phyloP scores from a whole-genome alignment of 2,797 vertebrate species.

The Chelidonichthys spinosus region DNA sequence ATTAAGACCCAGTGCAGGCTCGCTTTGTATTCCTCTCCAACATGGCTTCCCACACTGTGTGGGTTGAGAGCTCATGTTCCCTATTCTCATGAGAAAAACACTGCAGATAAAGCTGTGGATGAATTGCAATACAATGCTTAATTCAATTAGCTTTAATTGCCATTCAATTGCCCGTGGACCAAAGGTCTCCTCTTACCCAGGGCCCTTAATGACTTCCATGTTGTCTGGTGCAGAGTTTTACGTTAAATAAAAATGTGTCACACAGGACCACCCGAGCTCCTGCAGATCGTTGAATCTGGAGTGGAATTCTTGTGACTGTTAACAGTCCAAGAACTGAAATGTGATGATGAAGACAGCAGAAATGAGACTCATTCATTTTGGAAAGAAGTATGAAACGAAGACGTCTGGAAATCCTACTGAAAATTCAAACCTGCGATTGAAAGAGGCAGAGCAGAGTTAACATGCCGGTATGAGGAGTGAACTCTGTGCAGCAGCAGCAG shows the following conservation, averaged over 20 bases:
- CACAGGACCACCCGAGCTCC: slow-evolving; percentile 11
- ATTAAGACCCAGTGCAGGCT: slow-evolving; percentile 25
- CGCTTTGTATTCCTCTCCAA: slow-evolving; percentile 49
- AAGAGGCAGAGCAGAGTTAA: too few species aligned
- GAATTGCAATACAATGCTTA: slow-evolving; percentile 62
- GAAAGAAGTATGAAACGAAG: too few species aligned
- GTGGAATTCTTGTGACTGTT: background rate
- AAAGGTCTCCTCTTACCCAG: slow-evolving; percentile 64
- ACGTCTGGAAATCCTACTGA: too few species aligned
- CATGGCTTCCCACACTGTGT: slow-evolving; percentile 40
- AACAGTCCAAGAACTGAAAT: background rate
- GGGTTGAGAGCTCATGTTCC: slow-evolving; percentile 38
- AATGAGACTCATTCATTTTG: background rate
- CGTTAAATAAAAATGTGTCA: slow-evolving; percentile 6
- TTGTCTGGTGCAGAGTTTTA: slow-evolving; percentile 46
- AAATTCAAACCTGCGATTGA: too few species aligned
- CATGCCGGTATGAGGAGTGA: background rate
- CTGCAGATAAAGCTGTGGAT: slow-evolving; percentile 35
- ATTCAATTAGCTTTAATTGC: slow-evolving; percentile 75
- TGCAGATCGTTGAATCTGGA: background rate
- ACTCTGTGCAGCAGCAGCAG: slow-evolving; percentile 26
- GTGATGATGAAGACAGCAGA: background rate
- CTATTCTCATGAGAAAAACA: slow-evolving; percentile 60
- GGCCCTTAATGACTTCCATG: slow-evolving; percentile 72
- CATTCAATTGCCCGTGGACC: slow-evolving; percentile 47